Percentiles rank a stretch among this genome's conserved stretches.
phyloP scores from a whole-genome alignment of 2,113 vertebrate genomes.

The Motacilla tschutschensis region DNA sequence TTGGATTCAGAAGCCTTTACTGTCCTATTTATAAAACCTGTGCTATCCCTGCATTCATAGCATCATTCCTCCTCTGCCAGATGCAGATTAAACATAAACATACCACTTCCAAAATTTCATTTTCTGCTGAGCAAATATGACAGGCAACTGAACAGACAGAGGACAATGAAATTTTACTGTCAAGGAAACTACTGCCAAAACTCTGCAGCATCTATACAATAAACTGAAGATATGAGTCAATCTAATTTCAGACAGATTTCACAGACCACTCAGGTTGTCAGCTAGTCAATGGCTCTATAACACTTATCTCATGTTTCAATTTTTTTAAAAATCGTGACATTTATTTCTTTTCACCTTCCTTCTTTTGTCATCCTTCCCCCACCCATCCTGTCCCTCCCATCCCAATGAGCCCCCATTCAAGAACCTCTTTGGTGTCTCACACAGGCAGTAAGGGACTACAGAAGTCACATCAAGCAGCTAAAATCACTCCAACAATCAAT shows the following conservation, averaged over 20 bases:
- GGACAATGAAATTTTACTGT: not conserved
- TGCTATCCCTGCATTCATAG: not conserved
- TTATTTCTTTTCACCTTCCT: not conserved
- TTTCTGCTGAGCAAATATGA: not conserved
- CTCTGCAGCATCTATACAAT: not conserved
- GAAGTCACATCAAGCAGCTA: not conserved
- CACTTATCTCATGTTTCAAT: not conserved
- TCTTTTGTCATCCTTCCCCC: accelerated
- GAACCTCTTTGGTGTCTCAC: not conserved
- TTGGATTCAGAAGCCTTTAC: not conserved
- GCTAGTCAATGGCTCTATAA: not conserved
- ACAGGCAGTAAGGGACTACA: not conserved
- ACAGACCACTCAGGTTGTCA: not conserved
- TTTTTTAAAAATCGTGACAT: not conserved
- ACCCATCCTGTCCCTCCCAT: accelerated
- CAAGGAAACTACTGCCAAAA: not conserved
- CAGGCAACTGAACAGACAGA: not conserved
- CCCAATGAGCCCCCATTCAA: not conserved
- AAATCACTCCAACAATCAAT: not conserved
- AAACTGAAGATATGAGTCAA: not conserved
- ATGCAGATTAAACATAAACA: not conserved
- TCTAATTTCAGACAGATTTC: not conserved
- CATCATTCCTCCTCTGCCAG: not conserved
- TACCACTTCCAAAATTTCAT: not conserved
- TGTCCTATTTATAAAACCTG: not conserved